Percentiles rank a stretch among this genome's conserved stretches.
These are phyloP conservation scores for Bombus cullumanus DNA, from an alignment of 1,140 invertebrate species.

Conservation along the genomic window DNA sequence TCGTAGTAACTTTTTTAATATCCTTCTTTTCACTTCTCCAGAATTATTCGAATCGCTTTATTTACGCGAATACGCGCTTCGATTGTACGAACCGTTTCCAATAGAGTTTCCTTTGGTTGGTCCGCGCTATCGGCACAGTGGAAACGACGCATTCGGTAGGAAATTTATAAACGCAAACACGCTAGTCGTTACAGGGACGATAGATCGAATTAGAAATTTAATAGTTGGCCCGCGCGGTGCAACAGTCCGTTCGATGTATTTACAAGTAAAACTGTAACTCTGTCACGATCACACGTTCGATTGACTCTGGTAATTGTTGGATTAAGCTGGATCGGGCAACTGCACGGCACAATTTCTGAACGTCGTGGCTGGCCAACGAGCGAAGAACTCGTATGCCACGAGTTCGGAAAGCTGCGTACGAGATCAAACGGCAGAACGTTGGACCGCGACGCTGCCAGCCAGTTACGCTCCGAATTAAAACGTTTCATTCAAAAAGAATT, in stretches of 20 bases:
- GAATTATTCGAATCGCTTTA: neutral
- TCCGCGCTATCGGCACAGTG: neutral
- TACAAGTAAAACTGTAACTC: neutral
- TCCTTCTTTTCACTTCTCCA: neutral
- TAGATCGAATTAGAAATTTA: neutral
- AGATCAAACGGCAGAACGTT: slow-evolving; percentile 26
- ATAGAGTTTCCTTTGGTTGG: too few relatives aligned
- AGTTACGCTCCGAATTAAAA: slow-evolving; percentile 22
- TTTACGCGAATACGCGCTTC: neutral
- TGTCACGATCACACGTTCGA: slow-evolving; percentile 13
- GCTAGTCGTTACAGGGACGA: neutral
- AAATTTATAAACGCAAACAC: neutral
- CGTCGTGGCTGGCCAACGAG: neutral
- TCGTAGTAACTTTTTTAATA: neutral
- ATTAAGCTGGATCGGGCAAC: slow-evolving; percentile 12
- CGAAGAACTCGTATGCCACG: neutral
- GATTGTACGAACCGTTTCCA: neutral
- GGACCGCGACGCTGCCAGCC: neutral
- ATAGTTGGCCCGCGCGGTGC: too few relatives aligned
- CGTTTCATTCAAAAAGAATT: neutral
- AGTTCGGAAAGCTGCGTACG: slow-evolving; percentile 33
- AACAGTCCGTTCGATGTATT: neutral
- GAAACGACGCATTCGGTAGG: neutral
- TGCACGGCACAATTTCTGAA: neutral
- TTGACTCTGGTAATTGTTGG: slow-evolving; percentile 41